Base-by-base conservation (phyloP, 2,797 vertebrate species). In the Ciconia nigra region DNA sequence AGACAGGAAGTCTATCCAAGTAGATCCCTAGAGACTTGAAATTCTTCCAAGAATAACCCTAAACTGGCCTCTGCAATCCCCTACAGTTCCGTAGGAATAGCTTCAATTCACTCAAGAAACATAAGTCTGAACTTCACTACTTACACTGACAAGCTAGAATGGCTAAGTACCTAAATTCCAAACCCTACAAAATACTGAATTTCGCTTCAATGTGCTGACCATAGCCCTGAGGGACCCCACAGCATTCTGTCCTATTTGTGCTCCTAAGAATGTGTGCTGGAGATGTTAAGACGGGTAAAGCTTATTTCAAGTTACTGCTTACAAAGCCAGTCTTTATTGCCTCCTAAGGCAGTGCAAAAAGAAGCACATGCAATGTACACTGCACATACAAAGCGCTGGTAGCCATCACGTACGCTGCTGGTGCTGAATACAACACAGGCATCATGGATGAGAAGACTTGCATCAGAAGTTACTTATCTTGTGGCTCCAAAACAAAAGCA, bases 1-100 rank as follows among this genome's bases (percentile, higher is more conserved):
- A 83, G 87, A 91, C 84, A 90, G 89, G 90, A 96, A 95, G 82
- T 22, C 15, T 93, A 94, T 84, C 89, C 85, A 92, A 87, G 89
- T 35, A 73, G 65, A 94, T 96, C 94, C 65, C 92, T 41, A 63
- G 81, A 85, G 96, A 94, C 83, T 95, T 97, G 95, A 97, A 96
- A 95, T 89, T 74, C 69, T 83, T 97, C 95, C 96, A 97, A 97
- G 81, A 97, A 97, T 87, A 97, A 96, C 96, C 94, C 90, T 86
- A 91, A 89, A 87, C 72, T 73, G 97, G 97, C 96, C 93, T 95
- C 96, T 96, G 49, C 81, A 89, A 52, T 95, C 72, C 85, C 85
- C 91, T 89, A 42, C 37, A 49, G 70, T 83, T 91, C 79, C 89
- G 81, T 17, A 79, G 87, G 83, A 94, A 93, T 31, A 86, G 52